Evolutionary conservation across 2,113 vertebrate species (phyloP).

Genomic region (Anarhynchus alexandrinus): DNA sequence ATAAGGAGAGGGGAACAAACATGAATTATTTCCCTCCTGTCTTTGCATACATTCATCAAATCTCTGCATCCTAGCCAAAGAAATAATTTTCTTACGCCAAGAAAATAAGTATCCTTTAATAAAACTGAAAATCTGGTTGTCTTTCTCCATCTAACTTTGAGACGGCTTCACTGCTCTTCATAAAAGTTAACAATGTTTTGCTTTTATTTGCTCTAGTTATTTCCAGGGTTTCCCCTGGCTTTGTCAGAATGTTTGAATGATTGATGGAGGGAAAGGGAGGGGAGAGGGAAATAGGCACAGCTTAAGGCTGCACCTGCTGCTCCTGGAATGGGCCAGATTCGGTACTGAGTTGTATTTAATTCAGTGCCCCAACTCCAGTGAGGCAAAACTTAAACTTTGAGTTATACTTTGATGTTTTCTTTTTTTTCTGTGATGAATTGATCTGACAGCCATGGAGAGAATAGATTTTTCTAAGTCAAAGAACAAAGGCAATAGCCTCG

Average conservation of each 20-base stretch:
- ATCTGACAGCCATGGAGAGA: background rate
- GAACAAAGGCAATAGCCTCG: background rate
- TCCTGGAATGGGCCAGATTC: background rate
- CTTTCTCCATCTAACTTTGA: constrained; percentile 30
- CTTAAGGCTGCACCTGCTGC: constrained; percentile 57
- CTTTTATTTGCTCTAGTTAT: background rate
- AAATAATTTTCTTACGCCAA: constrained; percentile 16
- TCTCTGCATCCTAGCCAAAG: constrained; percentile 10
- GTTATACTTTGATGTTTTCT: background rate
- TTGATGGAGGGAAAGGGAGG: background rate
- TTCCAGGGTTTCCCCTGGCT: constrained; percentile 8
- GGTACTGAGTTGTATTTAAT: background rate
- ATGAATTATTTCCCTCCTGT: constrained; percentile 50
- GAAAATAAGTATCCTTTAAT: background rate
- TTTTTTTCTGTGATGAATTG: background rate
- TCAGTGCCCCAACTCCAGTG: background rate
- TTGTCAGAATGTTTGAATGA: background rate
- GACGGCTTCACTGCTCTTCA: background rate
- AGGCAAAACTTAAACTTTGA: background rate
- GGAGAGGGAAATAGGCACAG: background rate
- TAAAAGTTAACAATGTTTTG: background rate
- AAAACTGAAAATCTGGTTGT: background rate
- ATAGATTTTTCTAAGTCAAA: background rate
- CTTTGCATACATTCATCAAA: constrained; percentile 31
- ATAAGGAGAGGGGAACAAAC: constrained; percentile 39